Evolutionary conservation across 2,797 vertebrate genomes (phyloP).

Genomic region (Acanthornis magna): DNA sequence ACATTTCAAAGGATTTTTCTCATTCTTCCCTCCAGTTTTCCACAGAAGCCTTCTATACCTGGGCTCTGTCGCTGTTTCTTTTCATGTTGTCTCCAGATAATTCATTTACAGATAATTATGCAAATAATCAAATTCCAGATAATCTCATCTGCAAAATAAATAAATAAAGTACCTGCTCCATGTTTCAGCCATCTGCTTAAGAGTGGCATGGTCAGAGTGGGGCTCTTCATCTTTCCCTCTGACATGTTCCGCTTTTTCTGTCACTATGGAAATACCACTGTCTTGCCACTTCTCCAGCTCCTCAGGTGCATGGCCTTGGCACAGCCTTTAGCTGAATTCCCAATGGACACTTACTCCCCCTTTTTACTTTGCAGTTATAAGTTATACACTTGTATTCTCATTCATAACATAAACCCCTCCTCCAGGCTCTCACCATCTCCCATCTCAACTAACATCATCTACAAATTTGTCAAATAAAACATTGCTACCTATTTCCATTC

Average conservation of each 20-base stretch:
- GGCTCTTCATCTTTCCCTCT: background rate
- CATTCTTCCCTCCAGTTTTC: background rate
- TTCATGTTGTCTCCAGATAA: slow-evolving; percentile 51
- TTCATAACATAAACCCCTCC: background rate
- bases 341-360: background rate
- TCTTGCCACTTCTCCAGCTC: background rate
- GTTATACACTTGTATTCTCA: background rate
- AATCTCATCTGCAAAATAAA: slow-evolving; percentile 50
- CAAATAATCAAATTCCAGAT: slow-evolving; percentile 33
- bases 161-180: slow-evolving; percentile 12
- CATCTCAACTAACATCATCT: background rate
- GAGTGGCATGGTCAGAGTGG: background rate
- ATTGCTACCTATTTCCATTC: slow-evolving; percentile 54
- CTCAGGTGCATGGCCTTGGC: background rate
- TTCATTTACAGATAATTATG: slow-evolving; percentile 47
- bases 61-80: slow-evolving; percentile 29
- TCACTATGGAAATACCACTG: background rate
- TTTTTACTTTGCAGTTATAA: background rate
- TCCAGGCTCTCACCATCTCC: slow-evolving; percentile 37
- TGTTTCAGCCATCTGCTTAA: slow-evolving; percentile 12
- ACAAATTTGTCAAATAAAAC: slow-evolving; percentile 18
- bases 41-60: slow-evolving; percentile 33
- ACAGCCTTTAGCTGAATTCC: background rate
- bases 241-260: background rate
- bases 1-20: slow-evolving; percentile 16